Percentiles rank a stretch among this genome's conserved stretches.
Evolutionary conservation across 2,888 invertebrate genomes (phyloP).

Genomic region (Hydrotaea diabolus): DNA sequence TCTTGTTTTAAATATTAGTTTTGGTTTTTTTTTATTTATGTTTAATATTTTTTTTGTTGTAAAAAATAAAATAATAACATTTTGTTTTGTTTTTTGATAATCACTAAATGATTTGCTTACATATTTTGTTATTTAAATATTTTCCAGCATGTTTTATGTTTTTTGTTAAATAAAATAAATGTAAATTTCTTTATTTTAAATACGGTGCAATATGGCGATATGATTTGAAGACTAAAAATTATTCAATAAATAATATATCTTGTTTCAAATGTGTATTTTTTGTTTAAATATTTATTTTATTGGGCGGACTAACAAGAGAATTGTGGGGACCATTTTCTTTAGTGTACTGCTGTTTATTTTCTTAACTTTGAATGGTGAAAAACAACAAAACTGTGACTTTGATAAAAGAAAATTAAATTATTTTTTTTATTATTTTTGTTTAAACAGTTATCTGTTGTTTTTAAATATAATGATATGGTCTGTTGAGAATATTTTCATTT

Average conservation of each 20-base stretch:
- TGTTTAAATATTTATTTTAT: constrained; percentile 30
- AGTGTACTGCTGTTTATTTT: background rate
- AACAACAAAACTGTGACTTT: constrained; percentile 23
- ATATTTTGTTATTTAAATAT: too few relatives aligned
- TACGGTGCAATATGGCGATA: background rate
- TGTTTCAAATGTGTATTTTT: background rate
- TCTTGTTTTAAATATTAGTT: background rate
- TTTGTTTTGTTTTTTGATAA: too few relatives aligned
- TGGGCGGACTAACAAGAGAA: constrained; percentile 65
- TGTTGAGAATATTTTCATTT: constrained; percentile 58
- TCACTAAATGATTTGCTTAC: too few relatives aligned
- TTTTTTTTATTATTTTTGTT: constrained; percentile 15
- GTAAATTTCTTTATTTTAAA: background rate
- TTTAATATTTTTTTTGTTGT: constrained; percentile 8
- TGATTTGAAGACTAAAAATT: background rate
- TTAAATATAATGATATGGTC: constrained; percentile 67
- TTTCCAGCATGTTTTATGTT: background rate
- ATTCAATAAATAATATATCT: background rate
- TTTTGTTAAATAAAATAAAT: background rate
- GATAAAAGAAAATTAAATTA: constrained; percentile 18
- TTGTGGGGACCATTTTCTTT: background rate
- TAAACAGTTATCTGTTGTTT: constrained; percentile 8
- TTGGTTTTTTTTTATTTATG: background rate
- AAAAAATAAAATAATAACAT: constrained; percentile 21
- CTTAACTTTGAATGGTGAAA: constrained; percentile 27